Conservation (phyloP, 2,113 vertebrate species). For the Ailurus styani region DNA sequence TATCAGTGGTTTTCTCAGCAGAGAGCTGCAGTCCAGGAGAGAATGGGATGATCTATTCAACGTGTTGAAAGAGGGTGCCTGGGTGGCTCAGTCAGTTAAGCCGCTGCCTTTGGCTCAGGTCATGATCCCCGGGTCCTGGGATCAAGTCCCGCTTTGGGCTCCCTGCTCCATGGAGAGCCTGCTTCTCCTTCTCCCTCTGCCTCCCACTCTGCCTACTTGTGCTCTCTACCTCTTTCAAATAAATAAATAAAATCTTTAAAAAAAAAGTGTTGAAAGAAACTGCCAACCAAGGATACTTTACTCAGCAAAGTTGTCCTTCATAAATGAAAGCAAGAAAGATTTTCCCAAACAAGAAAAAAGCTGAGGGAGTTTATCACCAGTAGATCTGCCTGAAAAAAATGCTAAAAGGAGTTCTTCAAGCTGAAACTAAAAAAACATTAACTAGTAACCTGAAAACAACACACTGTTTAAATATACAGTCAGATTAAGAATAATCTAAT, state of each 20-base stretch:
- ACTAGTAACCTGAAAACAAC: background rate
- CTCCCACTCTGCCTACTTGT: too few species aligned
- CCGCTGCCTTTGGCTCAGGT: too few species aligned
- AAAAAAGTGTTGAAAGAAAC: too few species aligned
- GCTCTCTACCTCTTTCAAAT: too few species aligned
- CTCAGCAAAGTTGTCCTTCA: background rate
- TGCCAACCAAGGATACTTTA: background rate
- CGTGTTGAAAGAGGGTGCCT: background rate
- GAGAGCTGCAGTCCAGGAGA: background rate
- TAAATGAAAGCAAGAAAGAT: background rate
- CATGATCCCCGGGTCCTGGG: too few species aligned
- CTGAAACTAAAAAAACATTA: background rate
- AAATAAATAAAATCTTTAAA: too few species aligned
- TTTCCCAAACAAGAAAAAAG: background rate
- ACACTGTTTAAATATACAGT: background rate
- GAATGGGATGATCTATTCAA: background rate
- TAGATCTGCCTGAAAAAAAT: background rate
- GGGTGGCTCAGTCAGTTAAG: too few species aligned
- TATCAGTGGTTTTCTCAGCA: background rate
- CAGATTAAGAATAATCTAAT: background rate
- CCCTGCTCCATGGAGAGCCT: too few species aligned
- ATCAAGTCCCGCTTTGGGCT: too few species aligned
- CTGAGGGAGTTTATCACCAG: background rate
- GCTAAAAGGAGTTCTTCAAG: background rate
- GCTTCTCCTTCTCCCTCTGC: too few species aligned